These are phyloP conservation scores for Aphyosemion australe DNA, from an alignment of 2,113 vertebrate species.

Conservation along the genomic window DNA sequence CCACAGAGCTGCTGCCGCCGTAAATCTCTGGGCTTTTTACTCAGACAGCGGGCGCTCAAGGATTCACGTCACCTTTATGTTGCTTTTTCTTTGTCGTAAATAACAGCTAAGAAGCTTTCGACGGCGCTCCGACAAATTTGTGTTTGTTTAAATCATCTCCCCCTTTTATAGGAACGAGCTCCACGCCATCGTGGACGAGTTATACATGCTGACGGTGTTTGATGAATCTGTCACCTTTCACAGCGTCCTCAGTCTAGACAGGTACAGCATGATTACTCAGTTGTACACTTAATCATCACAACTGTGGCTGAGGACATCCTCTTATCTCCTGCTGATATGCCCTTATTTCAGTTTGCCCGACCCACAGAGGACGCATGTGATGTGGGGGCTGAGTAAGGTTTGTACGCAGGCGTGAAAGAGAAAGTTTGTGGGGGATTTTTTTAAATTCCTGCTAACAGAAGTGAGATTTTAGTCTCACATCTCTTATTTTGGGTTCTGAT, in stretches of 20 bases:
- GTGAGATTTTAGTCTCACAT: constrained; percentile 10
- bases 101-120: constrained; percentile 24
- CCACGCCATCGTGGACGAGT: constrained; percentile 92
- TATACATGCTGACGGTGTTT: constrained; percentile 97
- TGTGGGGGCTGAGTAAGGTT: constrained; percentile 97
- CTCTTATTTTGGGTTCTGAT: constrained; percentile 2
- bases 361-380: constrained; percentile 92
- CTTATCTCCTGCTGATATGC: constrained; percentile 46
- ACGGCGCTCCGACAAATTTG: background rate
- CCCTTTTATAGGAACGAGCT: constrained; percentile 81
- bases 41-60: constrained; percentile 1
- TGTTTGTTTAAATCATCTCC: constrained; percentile 3
- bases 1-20: constrained; percentile 42
- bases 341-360: constrained; percentile 88
- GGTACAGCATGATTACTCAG: constrained; percentile 76
- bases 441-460: constrained; percentile 10
- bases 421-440: background rate
- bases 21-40: constrained; percentile 56
- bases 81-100: constrained; percentile 24
- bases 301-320: constrained; percentile 26
- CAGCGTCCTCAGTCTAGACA: constrained; percentile 89
- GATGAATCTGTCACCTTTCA: constrained; percentile 82
- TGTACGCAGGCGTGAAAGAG: constrained; percentile 18
- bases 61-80: constrained; percentile 21
- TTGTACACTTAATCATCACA: constrained; percentile 37